Percentiles rank a stretch among this genome's conserved stretches.
These are phyloP conservation scores for Ficedula albicollis DNA, from an alignment of 2,797 vertebrate species.

Conservation along the genomic window DNA sequence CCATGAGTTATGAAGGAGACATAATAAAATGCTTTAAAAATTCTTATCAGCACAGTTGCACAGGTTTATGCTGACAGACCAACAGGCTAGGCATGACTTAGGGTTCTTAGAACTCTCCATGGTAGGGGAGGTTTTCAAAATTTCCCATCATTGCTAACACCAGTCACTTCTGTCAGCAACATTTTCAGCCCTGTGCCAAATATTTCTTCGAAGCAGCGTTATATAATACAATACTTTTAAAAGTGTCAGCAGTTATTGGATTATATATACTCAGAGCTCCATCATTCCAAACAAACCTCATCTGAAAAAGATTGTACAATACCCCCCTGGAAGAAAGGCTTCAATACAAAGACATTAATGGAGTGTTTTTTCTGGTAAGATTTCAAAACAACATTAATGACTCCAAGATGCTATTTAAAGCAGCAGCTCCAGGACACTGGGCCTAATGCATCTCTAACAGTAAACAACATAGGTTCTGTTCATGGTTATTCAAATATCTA, in stretches of 20 bases:
- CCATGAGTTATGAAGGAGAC: background rate
- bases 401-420: constrained; percentile 23
- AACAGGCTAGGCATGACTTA: background rate
- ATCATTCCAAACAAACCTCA: background rate
- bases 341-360: background rate
- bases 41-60: background rate
- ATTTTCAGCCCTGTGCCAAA: background rate
- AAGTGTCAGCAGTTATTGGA: background rate
- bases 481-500: constrained; percentile 25
- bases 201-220: background rate
- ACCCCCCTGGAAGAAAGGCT: background rate
- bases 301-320: background rate
- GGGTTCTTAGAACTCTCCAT: background rate
- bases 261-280: background rate
- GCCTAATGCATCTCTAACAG: constrained; percentile 7
- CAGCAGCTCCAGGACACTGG: constrained; percentile 22
- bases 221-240: background rate
- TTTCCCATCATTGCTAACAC: background rate
- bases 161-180: background rate
- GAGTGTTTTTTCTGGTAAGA: background rate
- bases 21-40: constrained; percentile 12
- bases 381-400: constrained; percentile 33
- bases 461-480: constrained; percentile 22
- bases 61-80: background rate
- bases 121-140: background rate